Evolutionary conservation across 2,797 vertebrate genomes (phyloP), one percentile per base, ranked within the genome.

Genomic region (Peromyscus attwateri): DNA sequence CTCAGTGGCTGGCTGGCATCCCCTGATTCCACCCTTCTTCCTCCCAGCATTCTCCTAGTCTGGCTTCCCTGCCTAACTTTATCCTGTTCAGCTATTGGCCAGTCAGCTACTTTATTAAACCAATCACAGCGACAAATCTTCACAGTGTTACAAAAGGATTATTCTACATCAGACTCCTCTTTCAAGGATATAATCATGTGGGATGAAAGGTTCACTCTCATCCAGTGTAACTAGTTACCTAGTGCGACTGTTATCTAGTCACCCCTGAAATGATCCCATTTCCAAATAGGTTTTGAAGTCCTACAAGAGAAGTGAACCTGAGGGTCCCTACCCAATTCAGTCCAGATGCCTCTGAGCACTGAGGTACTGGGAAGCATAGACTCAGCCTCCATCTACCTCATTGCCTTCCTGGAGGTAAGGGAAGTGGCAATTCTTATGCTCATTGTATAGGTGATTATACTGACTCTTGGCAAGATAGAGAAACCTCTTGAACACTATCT

Each of bases 181-280:
- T 60, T 52, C 1, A 10, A n/a, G 11, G 3, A 19, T 11, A 0
- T 6, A 3, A 2, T 29, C 13, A 2, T 2, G 2, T 2, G 2
- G 27, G 46, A 14, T 37, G 6, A 40, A 82, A 37, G 5, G 21
- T 11, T 40, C 34, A 2, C 5, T 40, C 52, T 10, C 5, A 16
- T 21, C 25, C 2, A 21, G 21, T 2, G n/a, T 25, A 13, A 64
- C 1, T 4, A 13, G 46, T 49, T 25, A 49, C 31, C 31, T 85
- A 34, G 19, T 9, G 19, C 25, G 31, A 7, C 29, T 68, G 29
- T 31, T 62, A 68, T 31, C 34, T 49, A 1, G 27, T 62, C 8
- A 29, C 8, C 11, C 25, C 46, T 55, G 57, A 43, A 13, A n/a
- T 21, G 57, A 60, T 14, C 34, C 43, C 49, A 0, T 46, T 52